A percentile compares a stretch with the other conserved stretches of the same genome.
phyloP scores from a whole-genome alignment of 2,113 vertebrate species.

The Nibea coibor region DNA sequence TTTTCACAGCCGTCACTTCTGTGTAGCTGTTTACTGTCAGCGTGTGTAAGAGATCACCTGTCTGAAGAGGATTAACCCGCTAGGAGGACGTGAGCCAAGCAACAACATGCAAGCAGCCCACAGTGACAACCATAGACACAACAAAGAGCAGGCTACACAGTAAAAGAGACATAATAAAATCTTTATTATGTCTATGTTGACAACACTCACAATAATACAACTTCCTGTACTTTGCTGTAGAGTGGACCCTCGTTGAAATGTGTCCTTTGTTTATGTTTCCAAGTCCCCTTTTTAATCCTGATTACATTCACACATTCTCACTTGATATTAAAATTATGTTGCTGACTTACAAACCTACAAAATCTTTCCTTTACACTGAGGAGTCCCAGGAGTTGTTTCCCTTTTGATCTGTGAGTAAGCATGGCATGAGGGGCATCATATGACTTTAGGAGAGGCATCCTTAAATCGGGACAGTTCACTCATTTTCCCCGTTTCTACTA shows the following conservation, averaged over 20 bases:
- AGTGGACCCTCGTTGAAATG: neutral
- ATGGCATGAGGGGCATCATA: neutral
- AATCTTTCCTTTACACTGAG: neutral
- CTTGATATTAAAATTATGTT: neutral
- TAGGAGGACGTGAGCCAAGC: constrained; percentile 11
- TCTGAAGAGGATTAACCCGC: neutral
- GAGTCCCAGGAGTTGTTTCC: neutral
- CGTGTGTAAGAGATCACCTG: neutral
- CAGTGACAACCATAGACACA: neutral
- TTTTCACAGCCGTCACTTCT: no score
- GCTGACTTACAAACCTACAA: neutral
- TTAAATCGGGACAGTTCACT: no score
- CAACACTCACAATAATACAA: neutral
- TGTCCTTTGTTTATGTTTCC: neutral
- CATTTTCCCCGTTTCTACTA: neutral
- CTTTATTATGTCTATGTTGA: neutral
- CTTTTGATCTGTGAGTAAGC: neutral
- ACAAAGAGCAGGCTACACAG: no score
- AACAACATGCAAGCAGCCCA: neutral
- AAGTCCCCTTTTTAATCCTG: neutral
- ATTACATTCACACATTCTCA: neutral
- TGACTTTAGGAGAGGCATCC: neutral
- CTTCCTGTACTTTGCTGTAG: accelerated
- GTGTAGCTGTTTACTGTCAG: no score
- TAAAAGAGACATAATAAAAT: no score